phyloP scores from a whole-genome alignment of 2,113 vertebrate genomes.

The Ellobius talpinus region DNA sequence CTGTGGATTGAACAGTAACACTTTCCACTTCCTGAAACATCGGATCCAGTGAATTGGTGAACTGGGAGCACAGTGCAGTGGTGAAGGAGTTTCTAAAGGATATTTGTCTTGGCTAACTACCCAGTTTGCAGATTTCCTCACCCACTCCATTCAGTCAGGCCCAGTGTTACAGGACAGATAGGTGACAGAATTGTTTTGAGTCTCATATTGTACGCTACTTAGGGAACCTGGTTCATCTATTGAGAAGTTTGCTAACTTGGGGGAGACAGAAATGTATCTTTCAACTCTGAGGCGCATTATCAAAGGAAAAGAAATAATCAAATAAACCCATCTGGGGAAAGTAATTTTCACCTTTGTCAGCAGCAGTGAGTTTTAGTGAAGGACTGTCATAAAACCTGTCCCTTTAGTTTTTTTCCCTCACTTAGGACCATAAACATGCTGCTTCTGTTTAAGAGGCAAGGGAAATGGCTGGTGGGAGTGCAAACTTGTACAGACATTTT shows the following conservation, averaged over 20 bases:
- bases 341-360: background rate
- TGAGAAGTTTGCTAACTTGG: background rate
- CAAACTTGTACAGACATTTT: too few relatives aligned
- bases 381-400: background rate
- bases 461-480: background rate
- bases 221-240: background rate
- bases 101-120: conserved; percentile 63
- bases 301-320: background rate
- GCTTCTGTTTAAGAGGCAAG: background rate
- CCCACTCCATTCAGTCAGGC: background rate
- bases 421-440: background rate
- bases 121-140: conserved; percentile 39
- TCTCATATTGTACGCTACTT: background rate
- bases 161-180: background rate
- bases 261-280: background rate
- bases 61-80: background rate
- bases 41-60: background rate
- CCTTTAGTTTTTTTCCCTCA: background rate
- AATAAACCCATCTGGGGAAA: background rate
- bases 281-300: background rate
- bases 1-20: background rate
- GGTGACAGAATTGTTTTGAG: background rate
- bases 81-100: background rate
- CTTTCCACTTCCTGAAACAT: background rate
- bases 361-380: background rate